Percentiles rank a stretch among this genome's conserved stretches.
phyloP scores from a whole-genome alignment of 2,888 invertebrate genomes.

The Caenorhabditis sp. region DNA sequence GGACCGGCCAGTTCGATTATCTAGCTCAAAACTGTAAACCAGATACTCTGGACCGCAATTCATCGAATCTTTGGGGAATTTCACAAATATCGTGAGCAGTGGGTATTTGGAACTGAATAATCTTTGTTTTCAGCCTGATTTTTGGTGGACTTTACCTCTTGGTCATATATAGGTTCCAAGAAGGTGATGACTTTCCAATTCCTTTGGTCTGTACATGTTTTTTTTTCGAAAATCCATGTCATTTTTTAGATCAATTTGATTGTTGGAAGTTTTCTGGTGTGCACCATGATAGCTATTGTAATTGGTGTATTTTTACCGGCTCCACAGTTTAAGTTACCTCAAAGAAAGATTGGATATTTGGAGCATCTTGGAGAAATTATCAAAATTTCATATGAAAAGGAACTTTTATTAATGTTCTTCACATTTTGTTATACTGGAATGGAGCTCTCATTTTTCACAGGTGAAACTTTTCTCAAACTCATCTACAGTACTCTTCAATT shows the following conservation, averaged over 20 bases:
- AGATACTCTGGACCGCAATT: slow-evolving; percentile 30
- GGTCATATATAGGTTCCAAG: slow-evolving; percentile 24
- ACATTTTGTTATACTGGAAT: slow-evolving; percentile 34
- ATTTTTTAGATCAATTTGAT: slow-evolving; percentile 22
- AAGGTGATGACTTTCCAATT: slow-evolving; percentile 20
- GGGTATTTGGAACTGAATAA: too few relatives aligned
- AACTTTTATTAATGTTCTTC: slow-evolving; percentile 21
- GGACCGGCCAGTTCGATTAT: slow-evolving; percentile 44
- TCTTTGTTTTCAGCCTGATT: slow-evolving; percentile 4
- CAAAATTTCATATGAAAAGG: slow-evolving; percentile 29
- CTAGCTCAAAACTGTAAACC: slow-evolving; percentile 30
- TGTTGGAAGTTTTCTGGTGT: slow-evolving; percentile 19
- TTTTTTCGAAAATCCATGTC: neutral
- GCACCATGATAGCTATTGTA: slow-evolving; percentile 15
- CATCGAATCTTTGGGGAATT: slow-evolving; percentile 31
- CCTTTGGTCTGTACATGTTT: slow-evolving; percentile 13
- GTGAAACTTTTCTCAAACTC: neutral
- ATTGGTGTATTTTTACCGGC: slow-evolving; percentile 27
- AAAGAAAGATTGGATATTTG: slow-evolving; percentile 28
- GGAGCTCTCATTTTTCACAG: slow-evolving; percentile 28
- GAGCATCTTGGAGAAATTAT: slow-evolving; percentile 37
- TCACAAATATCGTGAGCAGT: slow-evolving; percentile 19
- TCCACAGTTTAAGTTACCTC: slow-evolving; percentile 20
- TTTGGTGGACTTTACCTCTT: slow-evolving; percentile 28
- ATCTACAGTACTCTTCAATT: neutral